Base-by-base conservation (phyloP, 2,888 invertebrate species). In the Pheosia tremula region DNA sequence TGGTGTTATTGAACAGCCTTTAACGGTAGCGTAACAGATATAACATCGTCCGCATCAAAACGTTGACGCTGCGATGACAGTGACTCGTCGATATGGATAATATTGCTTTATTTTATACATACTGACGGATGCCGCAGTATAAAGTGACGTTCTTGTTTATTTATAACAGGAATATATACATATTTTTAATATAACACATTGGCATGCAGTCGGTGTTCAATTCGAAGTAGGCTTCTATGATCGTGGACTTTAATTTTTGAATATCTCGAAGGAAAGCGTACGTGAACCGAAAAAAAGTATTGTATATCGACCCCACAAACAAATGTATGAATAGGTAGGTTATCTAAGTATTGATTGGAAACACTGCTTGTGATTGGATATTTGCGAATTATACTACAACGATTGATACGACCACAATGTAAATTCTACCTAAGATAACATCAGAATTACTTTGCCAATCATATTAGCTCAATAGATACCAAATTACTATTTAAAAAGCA, bases 401-500 rank as follows among this genome's bases (percentile, higher is more conserved):
- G 11, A 9, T 36, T 37, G 11, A 5, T 53, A 53, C 37, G 50
- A 37, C 11, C 11, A 38, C 37, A 53, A 37, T 53, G 37, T 37
- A 37, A 38, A 37, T 9, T 37, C 10, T 37, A 53, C 37, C 52
- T 60, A 56, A 66, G 64, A 66, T 64, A 72, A 64, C 66, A 64
- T 57, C 59, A 41, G 5, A 43, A 10, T 41, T 64, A 60, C 59
- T 53, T 56, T 57, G 57, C 24, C 67, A 68, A 75, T 74, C 73
- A 66, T 58, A 70, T 68, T 49, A 24, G 70, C 63, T 65, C 64
- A 65, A 75, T 75, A 61, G 53, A 64, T 57, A 59, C 62, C 57
- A 65, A 75, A 70, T 75, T 70, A 67, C 62, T 64, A 63, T 72
- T 72, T 58, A 60, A 58, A 39, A 50, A 57, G 56, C 61, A 53